These are phyloP conservation scores for Lethrus apterus DNA, from an alignment of 1,140 invertebrate genomes.

Conservation along the genomic window DNA sequence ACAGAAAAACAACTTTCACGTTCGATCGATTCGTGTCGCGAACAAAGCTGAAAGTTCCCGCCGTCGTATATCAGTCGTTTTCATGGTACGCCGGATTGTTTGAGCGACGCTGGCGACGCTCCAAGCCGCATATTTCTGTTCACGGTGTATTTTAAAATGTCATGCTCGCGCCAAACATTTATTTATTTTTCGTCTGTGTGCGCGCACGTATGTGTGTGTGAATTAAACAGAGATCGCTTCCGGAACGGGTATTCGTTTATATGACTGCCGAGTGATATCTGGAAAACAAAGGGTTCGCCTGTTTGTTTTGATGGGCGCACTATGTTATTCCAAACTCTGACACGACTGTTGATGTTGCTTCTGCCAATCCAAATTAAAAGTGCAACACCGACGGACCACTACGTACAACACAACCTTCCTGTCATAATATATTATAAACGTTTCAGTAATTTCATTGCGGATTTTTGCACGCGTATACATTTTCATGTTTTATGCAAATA, in stretches of 20 bases:
- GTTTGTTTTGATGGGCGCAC: constrained; percentile 10
- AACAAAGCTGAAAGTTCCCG: constrained; percentile 1
- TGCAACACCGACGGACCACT: no score
- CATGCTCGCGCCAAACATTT: constrained; percentile 20
- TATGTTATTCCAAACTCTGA: constrained; percentile 5
- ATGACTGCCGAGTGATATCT: constrained; percentile 15
- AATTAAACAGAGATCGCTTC: constrained; percentile 19
- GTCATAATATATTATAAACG: no score
- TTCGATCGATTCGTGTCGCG: background rate
- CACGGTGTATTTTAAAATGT: constrained; percentile 24
- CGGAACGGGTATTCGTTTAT: constrained; percentile 17
- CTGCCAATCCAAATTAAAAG: constrained; percentile 1
- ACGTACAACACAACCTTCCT: no score
- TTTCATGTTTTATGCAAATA: no score
- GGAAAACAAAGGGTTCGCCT: constrained; percentile 16
- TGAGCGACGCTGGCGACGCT: constrained; percentile 7
- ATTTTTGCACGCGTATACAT: no score
- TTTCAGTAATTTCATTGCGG: no score
- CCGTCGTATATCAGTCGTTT: constrained; percentile 7
- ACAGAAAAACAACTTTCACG: background rate
- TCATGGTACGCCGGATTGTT: constrained; percentile 2
- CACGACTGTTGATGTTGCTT: constrained; percentile 6
- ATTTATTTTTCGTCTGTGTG: constrained; percentile 21
- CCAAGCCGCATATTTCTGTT: constrained; percentile 20
- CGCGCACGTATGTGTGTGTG: no score